Evolutionary conservation across 2,113 vertebrate genomes (phyloP), one percentile per base, ranked within the genome.

Genomic region (Rynchops niger): DNA sequence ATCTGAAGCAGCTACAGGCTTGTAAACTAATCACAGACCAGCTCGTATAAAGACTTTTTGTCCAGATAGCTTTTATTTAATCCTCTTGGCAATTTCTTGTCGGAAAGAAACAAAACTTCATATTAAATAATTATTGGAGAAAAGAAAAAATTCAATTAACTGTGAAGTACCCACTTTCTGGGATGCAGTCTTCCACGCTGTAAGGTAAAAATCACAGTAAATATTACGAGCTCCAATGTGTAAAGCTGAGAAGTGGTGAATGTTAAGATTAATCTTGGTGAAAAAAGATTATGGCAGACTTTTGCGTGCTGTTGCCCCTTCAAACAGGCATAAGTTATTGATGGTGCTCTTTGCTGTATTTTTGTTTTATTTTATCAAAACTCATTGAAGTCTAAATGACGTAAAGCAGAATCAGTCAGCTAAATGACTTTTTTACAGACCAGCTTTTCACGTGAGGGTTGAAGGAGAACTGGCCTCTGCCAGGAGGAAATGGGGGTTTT

Each of bases 321-420:
- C 79, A 62, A 56, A 67, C 34, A 83, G 15, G 38, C 21, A 4
- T 14, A 55, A 32, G 32, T 86, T 85, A 93, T 80, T 90, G 85
- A 86, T 76, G 82, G 11, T 43, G 67, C 82, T 56, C 77, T 80
- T 70, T 62, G 49, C 43, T 34, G 29, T 36, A 18, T 40, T 93
- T 78, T 71, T 19, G 26, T 50, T 66, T 82, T 90, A 76, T 59
- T 92, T 93, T 93, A 93, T 93, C 88, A 90, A 93, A 94, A 9
- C 15, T 62, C 40, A 56, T 79, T 90, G 72, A 95, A 91, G 58
- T 90, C 71, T 73, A 71, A 88, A 82, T 58, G 88, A 93, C 71
- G 77, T 74, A 43, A 55, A 88, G 70, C 56, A 77, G 47, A 81
- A 53, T 82, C 71, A 50, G 47, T 70, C 67, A 32, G 78, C 45